Evolutionary conservation across 2,113 vertebrate species (phyloP), one percentile per base, ranked within the genome.

Genomic region (Gallinago paraguaiae): DNA sequence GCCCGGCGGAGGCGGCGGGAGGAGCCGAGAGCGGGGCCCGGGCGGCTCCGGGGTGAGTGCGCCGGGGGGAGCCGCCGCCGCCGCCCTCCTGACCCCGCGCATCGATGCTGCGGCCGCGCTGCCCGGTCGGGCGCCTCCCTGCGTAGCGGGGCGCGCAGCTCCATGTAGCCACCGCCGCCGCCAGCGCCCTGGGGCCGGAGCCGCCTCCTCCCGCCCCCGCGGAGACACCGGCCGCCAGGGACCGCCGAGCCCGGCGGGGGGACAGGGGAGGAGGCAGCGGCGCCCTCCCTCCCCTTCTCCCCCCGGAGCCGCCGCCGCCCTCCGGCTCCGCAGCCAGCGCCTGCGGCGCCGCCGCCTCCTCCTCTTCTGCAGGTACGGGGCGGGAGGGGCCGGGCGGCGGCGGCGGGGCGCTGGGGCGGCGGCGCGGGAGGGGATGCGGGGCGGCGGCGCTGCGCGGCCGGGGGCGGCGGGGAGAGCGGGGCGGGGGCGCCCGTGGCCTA

Each of bases 1-100:
- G 97, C 96, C 96, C 88, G 96, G 95, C 92, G 81, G 94, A 77
- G 81, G 96, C 83, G 94, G 93, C 93, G 77, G 91, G 93, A 88
- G 91, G 88, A 82, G 72, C 59, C 70, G 92, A 86, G 75, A 79
- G 88, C 79, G 72, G 92, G 92, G 94, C 95, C 96, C 83, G 90
- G 97, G 95, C 85, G 60, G 84, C 84, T 72, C 81, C 76, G 88
- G 85, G 80, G 87, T 88, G 92, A 51, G 64, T 69, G 82, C 76
- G 82, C 74, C 57, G 74, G 92, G 67, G 63, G 82, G 76, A 59
- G 91, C 82, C 67, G 79, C 87, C 86, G 86, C 76, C 75, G 67
- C 88, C 83, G 82, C 88, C 89, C 89, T 92, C 86, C 92, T 93
- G 92, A 86, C 85, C 85, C 85, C 85, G 74, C 84, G 80, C 91